These are phyloP conservation scores for Crotalus helleri DNA, from an alignment of 2,113 vertebrate species.

Conservation along the genomic window DNA sequence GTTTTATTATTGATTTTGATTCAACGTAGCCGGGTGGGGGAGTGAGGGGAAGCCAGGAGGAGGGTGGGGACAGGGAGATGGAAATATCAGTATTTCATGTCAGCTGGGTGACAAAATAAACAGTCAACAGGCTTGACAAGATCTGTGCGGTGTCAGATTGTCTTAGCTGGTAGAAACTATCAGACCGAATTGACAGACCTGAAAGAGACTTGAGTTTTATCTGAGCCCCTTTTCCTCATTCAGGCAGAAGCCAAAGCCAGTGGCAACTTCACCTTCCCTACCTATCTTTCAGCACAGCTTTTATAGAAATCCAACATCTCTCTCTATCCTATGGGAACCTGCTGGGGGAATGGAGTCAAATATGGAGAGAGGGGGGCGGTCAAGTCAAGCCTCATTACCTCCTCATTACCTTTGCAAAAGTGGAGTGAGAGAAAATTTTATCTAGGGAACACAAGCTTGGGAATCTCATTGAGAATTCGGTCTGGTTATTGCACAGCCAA, in stretches of 20 bases:
- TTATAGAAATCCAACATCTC: conserved; percentile 74
- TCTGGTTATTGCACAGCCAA: conserved; percentile 81
- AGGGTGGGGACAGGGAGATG: conserved; percentile 52
- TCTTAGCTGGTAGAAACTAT: conserved; percentile 62
- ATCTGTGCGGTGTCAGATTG: conserved; percentile 63
- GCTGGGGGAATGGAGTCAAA: conserved; percentile 72
- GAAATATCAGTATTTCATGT: conserved; percentile 63
- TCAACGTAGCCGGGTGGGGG: conserved; percentile 47
- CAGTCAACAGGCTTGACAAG: conserved; percentile 56
- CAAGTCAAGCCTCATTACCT: conserved; percentile 94
- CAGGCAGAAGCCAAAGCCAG: conserved; percentile 63
- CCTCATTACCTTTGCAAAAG: conserved; percentile 90
- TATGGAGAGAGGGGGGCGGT: conserved; percentile 67
- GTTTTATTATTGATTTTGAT: conserved; percentile 68
- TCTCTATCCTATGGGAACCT: conserved; percentile 81
- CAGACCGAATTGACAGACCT: conserved; percentile 55
- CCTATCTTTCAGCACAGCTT: conserved; percentile 74
- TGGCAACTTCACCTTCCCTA: conserved; percentile 67
- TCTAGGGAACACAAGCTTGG: conserved; percentile 75
- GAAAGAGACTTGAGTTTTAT: conserved; percentile 65
- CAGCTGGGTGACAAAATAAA: conserved; percentile 73
- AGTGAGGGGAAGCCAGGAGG: conserved; percentile 40
- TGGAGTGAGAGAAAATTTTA: conserved; percentile 77
- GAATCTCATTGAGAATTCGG: conserved; percentile 77
- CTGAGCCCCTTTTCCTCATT: conserved; percentile 50